Conservation (phyloP, 2,113 vertebrate species). For the Xenopus tropicalis region DNA sequence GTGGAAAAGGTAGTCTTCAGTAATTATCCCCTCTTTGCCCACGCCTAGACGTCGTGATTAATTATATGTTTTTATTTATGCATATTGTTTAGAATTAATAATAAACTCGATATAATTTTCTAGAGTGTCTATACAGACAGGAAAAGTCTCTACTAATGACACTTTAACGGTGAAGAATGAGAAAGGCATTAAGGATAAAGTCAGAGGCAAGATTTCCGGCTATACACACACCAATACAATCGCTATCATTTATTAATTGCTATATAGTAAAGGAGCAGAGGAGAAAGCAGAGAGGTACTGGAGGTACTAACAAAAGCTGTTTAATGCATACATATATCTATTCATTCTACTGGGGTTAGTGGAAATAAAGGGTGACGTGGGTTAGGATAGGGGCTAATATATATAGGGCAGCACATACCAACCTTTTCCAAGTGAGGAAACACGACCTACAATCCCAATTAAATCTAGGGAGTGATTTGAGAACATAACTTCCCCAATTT, state of each 20-base stretch:
- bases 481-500: constrained; percentile 90
- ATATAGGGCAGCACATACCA: constrained; percentile 99
- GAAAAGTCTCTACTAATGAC: not conserved
- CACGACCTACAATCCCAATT: constrained; percentile 99
- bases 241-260: constrained; percentile 66
- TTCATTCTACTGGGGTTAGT: constrained; percentile 91
- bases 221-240: constrained; percentile 62
- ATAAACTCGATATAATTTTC: too few relatives aligned
- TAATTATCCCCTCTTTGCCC: constrained; percentile 2
- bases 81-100: too few relatives aligned
- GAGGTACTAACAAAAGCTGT: constrained; percentile 65
- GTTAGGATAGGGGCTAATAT: constrained; percentile 97
- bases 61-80: too few relatives aligned
- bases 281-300: constrained; percentile 67
- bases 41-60: too few relatives aligned
- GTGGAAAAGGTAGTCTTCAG: constrained; percentile 7
- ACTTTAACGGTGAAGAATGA: not conserved
- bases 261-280: constrained; percentile 73
- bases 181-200: constrained; percentile 40
- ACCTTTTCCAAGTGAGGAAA: constrained; percentile 99
- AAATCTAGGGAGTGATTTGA: constrained; percentile 99
- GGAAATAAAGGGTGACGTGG: constrained; percentile 85
- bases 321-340: constrained; percentile 61
- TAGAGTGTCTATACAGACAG: not conserved
- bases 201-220: constrained; percentile 58